phyloP scores from a whole-genome alignment of 1,140 invertebrate genomes.

The Melipona quadrifasciata region DNA sequence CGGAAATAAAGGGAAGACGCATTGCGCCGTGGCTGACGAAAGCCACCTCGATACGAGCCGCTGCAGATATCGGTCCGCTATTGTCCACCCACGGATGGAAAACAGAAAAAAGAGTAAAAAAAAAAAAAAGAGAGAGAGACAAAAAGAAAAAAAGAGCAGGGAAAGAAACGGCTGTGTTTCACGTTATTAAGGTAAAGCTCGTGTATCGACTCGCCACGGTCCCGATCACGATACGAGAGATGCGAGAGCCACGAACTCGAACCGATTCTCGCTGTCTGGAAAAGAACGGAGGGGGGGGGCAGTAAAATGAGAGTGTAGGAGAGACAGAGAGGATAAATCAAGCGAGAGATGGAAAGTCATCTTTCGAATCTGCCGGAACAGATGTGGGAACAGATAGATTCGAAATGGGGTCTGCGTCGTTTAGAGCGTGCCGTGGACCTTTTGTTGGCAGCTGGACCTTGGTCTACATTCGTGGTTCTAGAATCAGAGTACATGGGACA shows the following conservation, averaged over 20 bases:
- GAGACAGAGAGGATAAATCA: neutral
- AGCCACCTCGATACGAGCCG: neutral
- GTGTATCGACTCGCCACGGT: slow-evolving; percentile 3
- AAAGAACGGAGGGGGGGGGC: neutral
- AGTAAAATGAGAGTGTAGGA: neutral
- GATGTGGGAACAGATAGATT: slow-evolving; percentile 49
- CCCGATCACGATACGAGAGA: slow-evolving; percentile 14
- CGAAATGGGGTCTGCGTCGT: slow-evolving; percentile 9
- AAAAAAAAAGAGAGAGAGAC: neutral
- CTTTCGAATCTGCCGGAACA: slow-evolving; percentile 51
- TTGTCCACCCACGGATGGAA: neutral
- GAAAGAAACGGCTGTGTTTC: neutral
- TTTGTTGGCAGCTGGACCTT: slow-evolving; percentile 61
- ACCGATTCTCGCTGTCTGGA: neutral
- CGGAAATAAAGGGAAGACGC: slow-evolving; percentile 36
- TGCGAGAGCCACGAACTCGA: slow-evolving; percentile 10
- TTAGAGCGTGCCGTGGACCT: slow-evolving; percentile 28
- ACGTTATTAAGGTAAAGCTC: slow-evolving; percentile 31
- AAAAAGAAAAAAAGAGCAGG: too few species aligned
- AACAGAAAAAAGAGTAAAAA: too few species aligned
- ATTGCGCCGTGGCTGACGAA: slow-evolving; percentile 28
- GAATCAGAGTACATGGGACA: slow-evolving; percentile 47
- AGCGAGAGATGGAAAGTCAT: slow-evolving; percentile 51
- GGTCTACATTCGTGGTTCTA: slow-evolving; percentile 56
- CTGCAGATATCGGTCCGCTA: slow-evolving; percentile 8